Evolutionary conservation across 1,140 invertebrate species (phyloP), one percentile per base, ranked within the genome.

Genomic region (Pseudachorutes palmiensis): DNA sequence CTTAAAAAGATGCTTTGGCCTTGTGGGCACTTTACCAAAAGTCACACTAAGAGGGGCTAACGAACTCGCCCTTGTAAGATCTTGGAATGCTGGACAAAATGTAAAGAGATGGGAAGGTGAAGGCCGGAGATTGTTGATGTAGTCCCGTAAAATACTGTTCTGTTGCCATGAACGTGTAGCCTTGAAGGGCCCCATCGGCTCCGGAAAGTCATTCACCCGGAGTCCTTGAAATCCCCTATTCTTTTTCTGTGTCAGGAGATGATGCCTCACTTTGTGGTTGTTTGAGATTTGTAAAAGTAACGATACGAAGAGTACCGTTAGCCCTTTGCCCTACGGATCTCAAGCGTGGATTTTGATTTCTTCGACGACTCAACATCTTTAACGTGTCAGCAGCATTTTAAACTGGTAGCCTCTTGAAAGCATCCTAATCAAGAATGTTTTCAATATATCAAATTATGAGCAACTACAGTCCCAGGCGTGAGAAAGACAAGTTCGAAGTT

Each of bases 291-390:
- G 12, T 55, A 55, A 3, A 12, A 16, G 36, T 9, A 19, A 26
- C 24, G n/a, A 55, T 55, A 55, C 12, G 51, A 24, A 55, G 24
- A 26, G 24, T 55, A 55, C 51, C 51, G 51, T 55, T 55, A 55
- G 51, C 12, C 12, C 5, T 55, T 24, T 55, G 51, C 51, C 51
- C 51, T 55, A 12, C 3, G 51, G 12, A 55, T 5, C 51, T 55
- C 51, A 55, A 55, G 51, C 51, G 24, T 55, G 51, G 14, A 55
- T 55, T 55, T 55, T 16, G 24, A 55, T 55, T 16, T 19, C 36
- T 41, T 5, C 19, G 51, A 22, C 5, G 36, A 45, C 9, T 45
- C 19, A 45, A 45, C n/a, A 19, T 9, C 9, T 45, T 45, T 19
- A 45, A 45, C 19, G 9, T 19, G 36, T 45, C 9, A 45, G 9